A percentile compares a stretch with the other conserved stretches of the same genome.
Evolutionary conservation across 2,888 invertebrate species (phyloP).

Genomic region (Cantharis lateralis): DNA sequence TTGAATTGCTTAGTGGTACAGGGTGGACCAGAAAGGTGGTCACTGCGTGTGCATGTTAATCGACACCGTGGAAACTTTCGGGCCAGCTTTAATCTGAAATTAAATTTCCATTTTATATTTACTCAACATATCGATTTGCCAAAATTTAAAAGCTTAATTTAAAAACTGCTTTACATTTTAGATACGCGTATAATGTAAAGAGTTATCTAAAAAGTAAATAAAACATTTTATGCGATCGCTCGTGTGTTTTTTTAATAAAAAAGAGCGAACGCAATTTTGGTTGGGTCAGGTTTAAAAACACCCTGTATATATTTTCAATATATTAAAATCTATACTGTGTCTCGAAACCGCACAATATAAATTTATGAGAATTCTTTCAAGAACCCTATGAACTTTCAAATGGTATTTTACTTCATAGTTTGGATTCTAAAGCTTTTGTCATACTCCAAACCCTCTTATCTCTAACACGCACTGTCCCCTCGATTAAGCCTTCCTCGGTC

Average conservation of each 20-base stretch:
- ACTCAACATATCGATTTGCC: neutral
- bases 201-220: neutral
- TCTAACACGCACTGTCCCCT: slow-evolving; percentile 27
- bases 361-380: slow-evolving; percentile 36
- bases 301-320: neutral
- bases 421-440: slow-evolving; percentile 30
- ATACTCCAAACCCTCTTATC: slow-evolving; percentile 27
- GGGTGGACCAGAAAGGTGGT: neutral
- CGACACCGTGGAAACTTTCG: neutral
- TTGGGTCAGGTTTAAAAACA: neutral
- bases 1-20: neutral
- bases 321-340: neutral
- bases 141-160: neutral
- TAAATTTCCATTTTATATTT: neutral
- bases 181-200: neutral
- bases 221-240: neutral
- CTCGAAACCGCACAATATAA: slow-evolving; percentile 19
- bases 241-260: neutral
- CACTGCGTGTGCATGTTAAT: neutral
- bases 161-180: neutral
- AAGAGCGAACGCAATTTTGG: neutral
- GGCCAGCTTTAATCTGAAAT: neutral
- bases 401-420: slow-evolving; percentile 27
- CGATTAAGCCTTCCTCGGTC: slow-evolving; percentile 25
- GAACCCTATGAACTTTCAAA: slow-evolving; percentile 26